Evolutionary conservation across 2,113 vertebrate genomes (phyloP).

Genomic region (Ursus arctos): DNA sequence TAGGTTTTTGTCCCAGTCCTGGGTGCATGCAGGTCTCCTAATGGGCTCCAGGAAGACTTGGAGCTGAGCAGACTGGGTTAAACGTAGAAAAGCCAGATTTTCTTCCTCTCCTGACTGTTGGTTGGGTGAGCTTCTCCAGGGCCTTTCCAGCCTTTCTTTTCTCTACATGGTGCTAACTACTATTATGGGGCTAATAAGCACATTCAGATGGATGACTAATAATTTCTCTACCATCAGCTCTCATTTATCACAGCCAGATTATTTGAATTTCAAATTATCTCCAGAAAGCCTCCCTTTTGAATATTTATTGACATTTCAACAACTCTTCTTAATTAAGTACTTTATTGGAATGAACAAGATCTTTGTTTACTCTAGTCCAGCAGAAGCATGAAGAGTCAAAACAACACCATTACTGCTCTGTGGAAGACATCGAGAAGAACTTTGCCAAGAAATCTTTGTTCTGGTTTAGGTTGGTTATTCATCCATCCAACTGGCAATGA

Average conservation of each 20-base stretch:
- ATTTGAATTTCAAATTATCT: slow-evolving; percentile 76
- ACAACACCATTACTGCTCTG: neutral
- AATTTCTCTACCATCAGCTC: slow-evolving; percentile 38
- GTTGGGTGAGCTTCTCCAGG: neutral
- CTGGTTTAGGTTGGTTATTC: neutral
- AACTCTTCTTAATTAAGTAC: slow-evolving; percentile 74
- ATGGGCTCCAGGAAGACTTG: neutral
- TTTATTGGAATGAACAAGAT: slow-evolving; percentile 58
- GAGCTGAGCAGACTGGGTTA: neutral
- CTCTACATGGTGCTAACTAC: neutral
- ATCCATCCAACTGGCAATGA: neutral
- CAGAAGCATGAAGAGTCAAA: neutral
- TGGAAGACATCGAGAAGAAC: neutral
- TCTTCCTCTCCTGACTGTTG: neutral
- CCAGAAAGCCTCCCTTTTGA: slow-evolving; percentile 72
- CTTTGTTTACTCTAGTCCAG: slow-evolving; percentile 63
- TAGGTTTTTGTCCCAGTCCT: neutral
- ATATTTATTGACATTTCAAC: slow-evolving; percentile 74
- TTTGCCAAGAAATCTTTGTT: neutral
- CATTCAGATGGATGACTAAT: slow-evolving; percentile 38
- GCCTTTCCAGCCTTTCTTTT: neutral
- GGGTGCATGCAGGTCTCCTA: neutral
- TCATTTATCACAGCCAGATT: slow-evolving; percentile 70
- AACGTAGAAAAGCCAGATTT: neutral
- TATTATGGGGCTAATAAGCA: slow-evolving; percentile 35